These are phyloP conservation scores for Ascaphus truei DNA, from an alignment of 2,113 vertebrate species.

Conservation along the genomic window DNA sequence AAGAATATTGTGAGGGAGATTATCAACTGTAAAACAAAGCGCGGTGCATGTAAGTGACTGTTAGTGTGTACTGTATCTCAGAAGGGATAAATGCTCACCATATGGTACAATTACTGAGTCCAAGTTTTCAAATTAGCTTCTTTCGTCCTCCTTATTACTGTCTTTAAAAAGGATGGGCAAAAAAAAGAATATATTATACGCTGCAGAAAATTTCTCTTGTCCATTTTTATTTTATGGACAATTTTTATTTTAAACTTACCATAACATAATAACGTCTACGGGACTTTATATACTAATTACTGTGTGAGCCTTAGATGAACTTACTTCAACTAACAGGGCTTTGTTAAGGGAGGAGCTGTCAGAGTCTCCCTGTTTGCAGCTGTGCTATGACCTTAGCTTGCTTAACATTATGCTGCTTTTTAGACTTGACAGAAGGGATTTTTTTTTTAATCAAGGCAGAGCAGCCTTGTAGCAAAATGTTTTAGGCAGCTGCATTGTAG, in stretches of 20 bases:
- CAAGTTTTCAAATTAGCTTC: slow-evolving; percentile 89
- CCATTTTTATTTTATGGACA: not conserved
- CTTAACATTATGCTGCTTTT: slow-evolving; percentile 82
- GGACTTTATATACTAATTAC: slow-evolving; percentile 80
- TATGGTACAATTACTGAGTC: slow-evolving; percentile 91
- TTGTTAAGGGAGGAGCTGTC: slow-evolving; percentile 81
- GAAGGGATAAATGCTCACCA: slow-evolving; percentile 94
- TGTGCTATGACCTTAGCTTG: slow-evolving; percentile 80
- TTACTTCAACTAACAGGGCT: slow-evolving; percentile 77
- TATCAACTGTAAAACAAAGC: slow-evolving; percentile 81
- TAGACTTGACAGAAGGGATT: slow-evolving; percentile 81
- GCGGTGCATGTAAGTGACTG: slow-evolving; percentile 89
- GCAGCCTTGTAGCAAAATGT: slow-evolving; percentile 79
- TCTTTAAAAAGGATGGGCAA: slow-evolving; percentile 66
- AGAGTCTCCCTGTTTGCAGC: slow-evolving; percentile 79
- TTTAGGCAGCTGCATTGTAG: slow-evolving; percentile 87
- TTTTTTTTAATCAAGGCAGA: slow-evolving; percentile 75
- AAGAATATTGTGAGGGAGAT: slow-evolving; percentile 73
- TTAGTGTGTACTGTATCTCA: slow-evolving; percentile 90
- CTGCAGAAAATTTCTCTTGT: slow-evolving; percentile 63
- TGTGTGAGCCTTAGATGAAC: slow-evolving; percentile 79
- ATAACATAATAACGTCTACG: slow-evolving; percentile 75
- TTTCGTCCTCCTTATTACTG: slow-evolving; percentile 86
- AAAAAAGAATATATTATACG: slow-evolving; percentile 63
- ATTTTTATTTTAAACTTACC: not conserved